Base-by-base conservation (phyloP, 2,888 invertebrate species). In the Lycia hirtaria region DNA sequence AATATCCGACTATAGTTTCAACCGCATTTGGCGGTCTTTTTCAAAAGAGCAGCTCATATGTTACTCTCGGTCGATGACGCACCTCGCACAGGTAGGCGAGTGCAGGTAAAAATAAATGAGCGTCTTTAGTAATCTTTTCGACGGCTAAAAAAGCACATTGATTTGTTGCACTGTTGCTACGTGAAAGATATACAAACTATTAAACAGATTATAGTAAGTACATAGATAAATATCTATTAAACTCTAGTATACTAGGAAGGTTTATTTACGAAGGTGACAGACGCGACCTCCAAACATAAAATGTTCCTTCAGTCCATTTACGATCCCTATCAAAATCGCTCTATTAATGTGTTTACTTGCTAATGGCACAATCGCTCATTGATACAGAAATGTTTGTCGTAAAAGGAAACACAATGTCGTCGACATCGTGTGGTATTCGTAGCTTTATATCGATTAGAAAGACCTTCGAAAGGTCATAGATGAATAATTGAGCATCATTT, bases 281-380 rank as follows among this genome's bases (percentile, higher is more conserved):
- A 26, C 14, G 26, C 41, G 59, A 60, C 60, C 48, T 41, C 28
- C 20, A 55, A 52, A 52, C 14, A 10, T 35, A 26, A n/a, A 50
- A 33, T 26, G 17, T 43, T 24, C 15, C 12, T 45, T 19, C 38
- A 30, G 26, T 43, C 43, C 48, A 44, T 60, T 58, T 53, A 49
- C 49, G 56, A 56, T 49, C 45, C 17, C 45, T 60, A 56, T 56
- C 49, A 33, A 40, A 56, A 53, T 60, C 49, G 22, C 40, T 56
- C 22, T 49, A 50, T 41, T 51, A 53, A 45, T 60, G 49, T 50
- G 52, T 57, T 57, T 57, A 48, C 52, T 52, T 43, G 43, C 52
- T 58, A 58, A 58, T 58, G 52, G 57, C 32, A 35, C 49, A 44
- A 50, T 56, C 56, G 26, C 48, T 43, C 32, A 53, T 48, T 37